Percentiles rank a stretch among this genome's conserved stretches.
phyloP scores from a whole-genome alignment of 2,797 vertebrate genomes.

The Acestrorhynchus altus region DNA sequence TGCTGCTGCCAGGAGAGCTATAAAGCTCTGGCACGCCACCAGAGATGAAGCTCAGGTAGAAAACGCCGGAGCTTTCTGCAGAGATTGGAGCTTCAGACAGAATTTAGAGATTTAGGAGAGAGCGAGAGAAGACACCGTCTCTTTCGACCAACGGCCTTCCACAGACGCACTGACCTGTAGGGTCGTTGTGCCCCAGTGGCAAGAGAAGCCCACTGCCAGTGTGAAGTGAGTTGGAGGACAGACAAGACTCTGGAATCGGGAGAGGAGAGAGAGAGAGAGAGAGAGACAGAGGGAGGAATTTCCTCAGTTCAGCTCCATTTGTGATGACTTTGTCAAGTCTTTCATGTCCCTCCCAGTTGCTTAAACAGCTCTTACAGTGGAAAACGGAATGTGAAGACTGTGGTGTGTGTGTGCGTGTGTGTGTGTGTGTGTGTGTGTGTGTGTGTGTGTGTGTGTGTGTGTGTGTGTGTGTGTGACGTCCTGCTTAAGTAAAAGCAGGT shows the following conservation, averaged over 20 bases:
- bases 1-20: constrained; percentile 19
- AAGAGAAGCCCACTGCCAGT: background rate
- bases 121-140: constrained; percentile 2
- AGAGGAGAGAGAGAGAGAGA: background rate
- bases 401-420: too few relatives aligned
- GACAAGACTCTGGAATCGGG: background rate
- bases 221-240: background rate
- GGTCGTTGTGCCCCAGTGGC: background rate
- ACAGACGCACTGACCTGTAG: constrained; percentile 1
- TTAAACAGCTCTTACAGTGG: background rate
- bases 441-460: too few relatives aligned
- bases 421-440: too few relatives aligned
- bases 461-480: too few relatives aligned
- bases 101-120: background rate
- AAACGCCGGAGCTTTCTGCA: background rate
- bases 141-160: background rate
- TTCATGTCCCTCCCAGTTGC: constrained; percentile 13
- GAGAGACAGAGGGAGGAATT: background rate
- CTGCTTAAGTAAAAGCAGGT: too few relatives aligned
- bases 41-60: constrained; percentile 18
- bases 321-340: constrained; percentile 18
- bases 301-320: constrained; percentile 27
- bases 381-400: background rate
- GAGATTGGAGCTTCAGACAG: background rate
- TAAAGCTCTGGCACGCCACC: constrained; percentile 29